Evolutionary conservation across 2,888 invertebrate species (phyloP).

Genomic region (Torymus aiolomorphi): DNA sequence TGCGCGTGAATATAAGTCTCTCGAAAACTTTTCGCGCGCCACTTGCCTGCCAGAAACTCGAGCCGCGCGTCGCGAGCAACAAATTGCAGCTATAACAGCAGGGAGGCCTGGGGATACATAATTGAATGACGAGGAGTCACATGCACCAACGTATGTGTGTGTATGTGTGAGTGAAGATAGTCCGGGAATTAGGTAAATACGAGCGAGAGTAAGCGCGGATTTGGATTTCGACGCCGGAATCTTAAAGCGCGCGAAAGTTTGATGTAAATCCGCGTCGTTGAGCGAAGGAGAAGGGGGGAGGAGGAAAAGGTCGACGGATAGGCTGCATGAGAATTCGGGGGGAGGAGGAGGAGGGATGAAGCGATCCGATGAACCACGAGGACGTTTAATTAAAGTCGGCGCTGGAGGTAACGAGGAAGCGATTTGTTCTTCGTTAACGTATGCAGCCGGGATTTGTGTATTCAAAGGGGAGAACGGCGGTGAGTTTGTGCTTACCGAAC

Average conservation of each 20-base stretch:
- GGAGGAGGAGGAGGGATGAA: background rate
- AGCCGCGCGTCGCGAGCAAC: slow-evolving; percentile 20
- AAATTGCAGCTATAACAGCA: slow-evolving; percentile 24
- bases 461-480: no score
- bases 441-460: slow-evolving; percentile 27
- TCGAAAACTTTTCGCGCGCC: slow-evolving; percentile 38
- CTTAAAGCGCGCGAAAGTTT: slow-evolving; percentile 36
- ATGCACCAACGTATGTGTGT: background rate
- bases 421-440: no score
- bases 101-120: slow-evolving; percentile 19
- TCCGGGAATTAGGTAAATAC: slow-evolving; percentile 47
- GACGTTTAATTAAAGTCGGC: slow-evolving; percentile 55
- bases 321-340: background rate
- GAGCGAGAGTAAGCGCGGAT: slow-evolving; percentile 8
- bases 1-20: background rate
- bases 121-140: slow-evolving; percentile 39
- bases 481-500: no score
- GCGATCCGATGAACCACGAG: slow-evolving; percentile 44
- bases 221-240: slow-evolving; percentile 36
- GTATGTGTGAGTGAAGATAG: background rate
- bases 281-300: background rate
- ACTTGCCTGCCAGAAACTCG: slow-evolving; percentile 27
- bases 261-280: slow-evolving; percentile 19
- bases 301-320: background rate
- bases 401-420: no score